These are phyloP conservation scores for Cerastis rubricosa DNA, from an alignment of 2,888 invertebrate genomes.

Conservation along the genomic window DNA sequence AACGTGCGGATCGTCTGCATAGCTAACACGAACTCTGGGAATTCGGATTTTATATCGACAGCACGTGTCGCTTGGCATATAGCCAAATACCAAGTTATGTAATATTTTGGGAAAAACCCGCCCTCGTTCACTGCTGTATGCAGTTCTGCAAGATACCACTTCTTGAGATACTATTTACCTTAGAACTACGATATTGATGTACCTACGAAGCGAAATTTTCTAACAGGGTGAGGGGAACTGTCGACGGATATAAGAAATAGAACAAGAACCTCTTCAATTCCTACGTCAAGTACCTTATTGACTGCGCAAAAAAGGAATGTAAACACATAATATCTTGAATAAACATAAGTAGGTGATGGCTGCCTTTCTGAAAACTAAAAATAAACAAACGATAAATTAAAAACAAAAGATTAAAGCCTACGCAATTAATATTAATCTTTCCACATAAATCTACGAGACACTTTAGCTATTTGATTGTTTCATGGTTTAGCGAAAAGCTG, in stretches of 20 bases:
- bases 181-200: neutral
- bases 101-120: slow-evolving; percentile 60
- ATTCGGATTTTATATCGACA: slow-evolving; percentile 49
- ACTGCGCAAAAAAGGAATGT: neutral
- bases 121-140: slow-evolving; percentile 4
- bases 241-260: neutral
- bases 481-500: slow-evolving; percentile 40
- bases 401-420: slow-evolving; percentile 40
- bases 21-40: slow-evolving; percentile 43
- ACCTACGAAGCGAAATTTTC: neutral
- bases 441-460: slow-evolving; percentile 52
- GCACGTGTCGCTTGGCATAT: slow-evolving; percentile 58
- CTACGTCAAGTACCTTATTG: neutral
- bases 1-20: slow-evolving; percentile 42
- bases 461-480: slow-evolving; percentile 49
- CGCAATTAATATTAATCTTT: slow-evolving; percentile 55
- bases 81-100: slow-evolving; percentile 55
- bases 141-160: slow-evolving; percentile 32
- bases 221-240: neutral
- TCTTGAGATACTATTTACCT: neutral
- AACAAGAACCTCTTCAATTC: neutral
- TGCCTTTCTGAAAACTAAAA: slow-evolving; percentile 10
- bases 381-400: slow-evolving; percentile 23
- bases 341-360: neutral
- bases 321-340: neutral